Evolutionary conservation across 92 coral and sea anemone genomes (phyloP).

Genomic region (Phenganax stokvisi): DNA sequence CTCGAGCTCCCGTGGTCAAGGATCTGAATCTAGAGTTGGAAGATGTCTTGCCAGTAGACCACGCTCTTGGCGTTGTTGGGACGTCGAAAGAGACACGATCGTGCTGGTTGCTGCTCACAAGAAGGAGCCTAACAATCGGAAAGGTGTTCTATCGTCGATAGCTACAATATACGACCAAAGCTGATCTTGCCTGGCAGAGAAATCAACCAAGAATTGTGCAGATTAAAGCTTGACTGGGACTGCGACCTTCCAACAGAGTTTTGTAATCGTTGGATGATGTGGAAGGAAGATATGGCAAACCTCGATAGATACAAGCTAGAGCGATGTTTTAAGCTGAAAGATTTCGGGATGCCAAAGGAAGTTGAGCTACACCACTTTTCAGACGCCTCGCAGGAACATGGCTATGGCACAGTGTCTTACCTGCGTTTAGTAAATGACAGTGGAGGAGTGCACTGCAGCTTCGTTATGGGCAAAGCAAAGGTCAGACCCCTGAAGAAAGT

Average conservation of each 20-base stretch:
- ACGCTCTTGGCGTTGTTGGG: conserved; percentile 54
- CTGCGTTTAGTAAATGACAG: conserved; percentile 42
- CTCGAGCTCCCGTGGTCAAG: conserved; percentile 46
- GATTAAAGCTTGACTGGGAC: conserved; percentile 54
- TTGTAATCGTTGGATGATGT: conserved; percentile 40
- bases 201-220: conserved; percentile 59
- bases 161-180: conserved; percentile 15
- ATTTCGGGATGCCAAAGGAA: not conserved
- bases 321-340: too few species aligned
- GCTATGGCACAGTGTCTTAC: not conserved
- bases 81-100: conserved; percentile 51
- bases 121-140: conserved; percentile 53
- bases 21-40: conserved; percentile 46
- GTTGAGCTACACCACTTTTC: conserved; percentile 45
- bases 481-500: not conserved
- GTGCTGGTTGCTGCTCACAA: not conserved
- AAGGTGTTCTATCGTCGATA: conserved; percentile 47
- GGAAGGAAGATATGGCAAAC: conserved; percentile 45
- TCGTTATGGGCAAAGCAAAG: conserved; percentile 55
- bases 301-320: too few species aligned
- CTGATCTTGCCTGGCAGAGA: conserved; percentile 54
- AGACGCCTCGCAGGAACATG: conserved; percentile 61
- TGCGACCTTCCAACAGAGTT: conserved; percentile 45
- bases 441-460: conserved; percentile 41
- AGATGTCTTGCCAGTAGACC: not conserved